Evolutionary conservation across 2,888 invertebrate species (phyloP), one percentile per base, ranked within the genome.

Genomic region (Ennomos fuscantarius): DNA sequence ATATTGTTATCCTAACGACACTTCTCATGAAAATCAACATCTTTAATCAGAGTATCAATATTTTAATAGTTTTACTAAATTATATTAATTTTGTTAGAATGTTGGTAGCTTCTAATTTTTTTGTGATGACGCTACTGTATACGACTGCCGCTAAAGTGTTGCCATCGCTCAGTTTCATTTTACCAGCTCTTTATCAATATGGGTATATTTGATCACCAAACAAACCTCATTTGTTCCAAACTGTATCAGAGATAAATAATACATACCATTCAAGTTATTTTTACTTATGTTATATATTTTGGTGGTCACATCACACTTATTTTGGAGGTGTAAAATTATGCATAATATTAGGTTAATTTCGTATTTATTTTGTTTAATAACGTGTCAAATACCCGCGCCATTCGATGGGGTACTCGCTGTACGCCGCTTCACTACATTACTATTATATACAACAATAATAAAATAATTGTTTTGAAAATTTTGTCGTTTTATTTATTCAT

Each of bases 371-470:
- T 63, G 67, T 72, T 72, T 24, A 62, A 39, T 40, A 47, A 45
- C 36, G 49, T 44, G 65, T 74, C 78, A 79, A 55, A 79, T 76
- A n/a, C 79, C 80, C 78, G 78, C 76, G 79, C 79, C 84, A 76
- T 86, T 85, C 81, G 76, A 82, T 89, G 89, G 86, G 80, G 80
- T 82, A 84, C 84, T 86, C 86, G 82, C 68, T 84, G 84, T 87
- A 84, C 79, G 82, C 83, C 73, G 89, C 89, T 89, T 89, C 87
- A 87, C 83, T 82, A 82, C 82, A 86, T 84, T 83, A 86, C 81
- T 82, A 86, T 86, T 56, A 86, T 85, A 89, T 85, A 89, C 87
- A 86, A 86, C 76, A 87, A 84, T 84, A 88, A 86, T 86, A 86
- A 89, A 86, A 86, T 87, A 88, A 89, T 90, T 90, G 90, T 90